phyloP scores from a whole-genome alignment of 2,113 vertebrate species.

The Halcyon malimbica region DNA sequence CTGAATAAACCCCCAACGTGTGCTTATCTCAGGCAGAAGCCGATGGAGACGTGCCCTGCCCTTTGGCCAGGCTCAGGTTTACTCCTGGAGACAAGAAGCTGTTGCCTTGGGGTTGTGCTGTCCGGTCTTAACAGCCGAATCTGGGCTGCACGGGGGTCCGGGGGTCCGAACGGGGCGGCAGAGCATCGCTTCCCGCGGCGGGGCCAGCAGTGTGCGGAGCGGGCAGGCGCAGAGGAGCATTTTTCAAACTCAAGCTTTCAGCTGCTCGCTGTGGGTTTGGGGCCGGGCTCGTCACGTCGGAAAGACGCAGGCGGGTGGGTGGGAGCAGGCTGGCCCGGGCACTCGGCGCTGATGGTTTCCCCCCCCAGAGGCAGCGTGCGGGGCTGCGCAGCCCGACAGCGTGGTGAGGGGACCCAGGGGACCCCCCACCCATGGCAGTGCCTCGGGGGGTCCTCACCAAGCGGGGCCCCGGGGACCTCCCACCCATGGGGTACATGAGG shows the following conservation, averaged over 20 bases:
- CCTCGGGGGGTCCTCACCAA: not conserved
- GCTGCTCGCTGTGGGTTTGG: not conserved
- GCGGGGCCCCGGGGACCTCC: not conserved
- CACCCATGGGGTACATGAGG: not conserved
- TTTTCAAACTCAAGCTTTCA: constrained; percentile 37
- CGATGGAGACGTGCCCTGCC: accelerated
- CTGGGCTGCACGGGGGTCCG: accelerated
- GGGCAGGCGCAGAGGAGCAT: not conserved
- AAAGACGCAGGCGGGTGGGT: constrained; percentile 3
- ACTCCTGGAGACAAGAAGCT: not conserved
- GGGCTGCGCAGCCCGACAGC: not conserved
- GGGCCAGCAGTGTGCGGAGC: not conserved
- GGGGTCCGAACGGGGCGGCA: not conserved
- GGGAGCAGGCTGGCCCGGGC: not conserved
- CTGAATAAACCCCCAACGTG: accelerated
- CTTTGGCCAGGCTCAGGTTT: not conserved
- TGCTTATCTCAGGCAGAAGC: not conserved
- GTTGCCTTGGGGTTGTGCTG: not conserved
- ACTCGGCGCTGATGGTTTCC: not conserved
- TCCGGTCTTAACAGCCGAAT: accelerated
- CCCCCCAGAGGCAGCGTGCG: not conserved
- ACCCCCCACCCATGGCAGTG: not conserved
- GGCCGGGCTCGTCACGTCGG: not conserved
- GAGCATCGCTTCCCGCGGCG: not conserved
- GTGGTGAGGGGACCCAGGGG: not conserved